Conservation (phyloP, 2,113 vertebrate genomes). For the Otus sunia region DNA sequence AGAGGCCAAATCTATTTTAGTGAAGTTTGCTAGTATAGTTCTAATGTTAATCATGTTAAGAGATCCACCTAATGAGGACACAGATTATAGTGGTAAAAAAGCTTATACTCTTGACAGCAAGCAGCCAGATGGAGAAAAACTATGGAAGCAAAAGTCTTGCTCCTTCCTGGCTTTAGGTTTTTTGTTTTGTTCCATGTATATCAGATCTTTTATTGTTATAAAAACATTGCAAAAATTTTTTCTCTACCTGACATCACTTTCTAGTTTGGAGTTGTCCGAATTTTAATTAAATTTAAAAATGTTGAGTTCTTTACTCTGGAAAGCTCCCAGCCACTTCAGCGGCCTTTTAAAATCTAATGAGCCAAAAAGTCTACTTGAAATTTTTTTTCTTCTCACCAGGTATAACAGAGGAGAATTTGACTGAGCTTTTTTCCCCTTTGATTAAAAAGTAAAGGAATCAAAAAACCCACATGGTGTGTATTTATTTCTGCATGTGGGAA, state of each 20-base stretch:
- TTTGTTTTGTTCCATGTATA: background rate
- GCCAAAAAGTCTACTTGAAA: background rate
- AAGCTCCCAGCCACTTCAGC: background rate
- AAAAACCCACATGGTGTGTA: background rate
- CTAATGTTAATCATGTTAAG: background rate
- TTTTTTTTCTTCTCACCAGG: background rate
- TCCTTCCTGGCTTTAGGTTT: background rate
- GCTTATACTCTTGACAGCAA: background rate
- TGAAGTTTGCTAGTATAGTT: background rate
- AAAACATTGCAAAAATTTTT: background rate
- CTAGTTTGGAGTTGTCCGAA: background rate
- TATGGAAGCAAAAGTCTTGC: background rate
- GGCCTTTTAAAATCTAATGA: background rate
- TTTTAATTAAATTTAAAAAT: background rate
- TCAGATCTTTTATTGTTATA: background rate
- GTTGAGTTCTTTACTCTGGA: background rate
- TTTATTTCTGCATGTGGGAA: background rate
- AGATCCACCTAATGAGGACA: background rate
- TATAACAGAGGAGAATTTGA: background rate
- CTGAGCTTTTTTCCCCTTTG: background rate
- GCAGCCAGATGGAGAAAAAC: background rate
- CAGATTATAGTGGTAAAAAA: background rate
- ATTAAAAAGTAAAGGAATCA: background rate
- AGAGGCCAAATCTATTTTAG: background rate
- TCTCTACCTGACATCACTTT: background rate